Evolutionary conservation across 2,888 invertebrate species (phyloP).

Genomic region (Frankliniella intonsa): DNA sequence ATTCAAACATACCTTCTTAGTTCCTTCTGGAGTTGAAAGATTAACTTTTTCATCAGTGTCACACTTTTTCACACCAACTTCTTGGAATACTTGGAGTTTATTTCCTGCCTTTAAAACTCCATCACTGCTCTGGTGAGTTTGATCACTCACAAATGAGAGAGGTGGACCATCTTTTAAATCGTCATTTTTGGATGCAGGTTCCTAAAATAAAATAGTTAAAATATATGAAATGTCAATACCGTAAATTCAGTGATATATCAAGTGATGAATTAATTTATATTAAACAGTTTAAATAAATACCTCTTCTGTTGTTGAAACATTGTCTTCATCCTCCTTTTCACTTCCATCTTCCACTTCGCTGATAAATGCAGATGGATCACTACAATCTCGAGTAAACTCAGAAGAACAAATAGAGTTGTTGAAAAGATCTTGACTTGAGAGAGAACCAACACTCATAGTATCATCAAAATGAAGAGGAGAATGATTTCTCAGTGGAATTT

Average conservation of each 20-base stretch:
- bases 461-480: conserved; percentile 13
- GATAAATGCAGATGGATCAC: not conserved
- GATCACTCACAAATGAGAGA: too few species aligned
- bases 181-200: not conserved
- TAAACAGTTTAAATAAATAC: not conserved
- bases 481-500: not conserved
- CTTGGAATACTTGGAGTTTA: not conserved
- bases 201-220: not conserved
- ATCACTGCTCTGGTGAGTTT: too few species aligned
- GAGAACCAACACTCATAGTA: not conserved
- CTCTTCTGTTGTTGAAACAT: not conserved
- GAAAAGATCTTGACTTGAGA: not conserved
- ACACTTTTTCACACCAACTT: not conserved
- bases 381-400: conserved; percentile 10
- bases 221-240: not conserved
- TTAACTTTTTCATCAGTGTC: not conserved
- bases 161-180: not conserved
- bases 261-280: not conserved
- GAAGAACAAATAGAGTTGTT: not conserved
- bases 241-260: not conserved
- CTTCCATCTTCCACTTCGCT: not conserved
- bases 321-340: not conserved
- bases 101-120: not conserved
- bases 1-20: not conserved
- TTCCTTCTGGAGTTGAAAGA: not conserved